Base-by-base conservation (phyloP, 1,140 invertebrate genomes). In the Macrobrachium rosenbergii region DNA sequence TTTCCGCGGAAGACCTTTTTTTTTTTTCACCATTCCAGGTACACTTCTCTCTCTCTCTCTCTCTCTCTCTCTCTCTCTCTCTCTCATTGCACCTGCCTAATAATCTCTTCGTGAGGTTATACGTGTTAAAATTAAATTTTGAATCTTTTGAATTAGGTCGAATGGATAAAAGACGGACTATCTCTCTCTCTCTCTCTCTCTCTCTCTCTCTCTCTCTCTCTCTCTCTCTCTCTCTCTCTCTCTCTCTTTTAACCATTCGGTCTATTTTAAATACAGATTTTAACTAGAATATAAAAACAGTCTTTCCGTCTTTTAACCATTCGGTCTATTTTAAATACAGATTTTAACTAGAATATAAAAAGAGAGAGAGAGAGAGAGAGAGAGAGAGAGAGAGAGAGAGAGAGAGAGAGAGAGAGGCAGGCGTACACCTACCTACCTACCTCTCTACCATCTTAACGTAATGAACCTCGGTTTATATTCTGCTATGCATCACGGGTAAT, bases 381-480 rank as follows among this genome's bases (percentile, higher is more conserved):
- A n/a, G n/a, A 28, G 7, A 72, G 37, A 23, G 37, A 72, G 16
- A 72, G 16, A 16, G 69, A 72, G 37, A 43, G 21, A 72, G 69
- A 72, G 37, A 72, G 23, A 72, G 37, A 72, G 69, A 43, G 23
- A n/a, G 23, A 23, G 23, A 72, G 69, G 16, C 8, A 52, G 52
- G 0, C 8, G 12, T 8, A 52, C 8, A 10, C 12, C 7, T 52
- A 52, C 52, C 52, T 52, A 52, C 52, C 52, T 52, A 52, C 52
- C 52, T 52, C 52, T 52, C 52, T 52, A 52, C 73, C 64, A 79
- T 80, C 77, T 87, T 80, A 87, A 58, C 84, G 84, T 87, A 87
- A 87, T 87, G 84, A 87, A 87, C 84, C 84, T 67, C 84, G 81
- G 84, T 87, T 87, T 87, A 87, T 87, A 87, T 87, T 81, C 84